Percentiles rank a stretch among this genome's conserved stretches.
Conservation (phyloP, 2,797 vertebrate species). For the Sebastes nivosus region DNA sequence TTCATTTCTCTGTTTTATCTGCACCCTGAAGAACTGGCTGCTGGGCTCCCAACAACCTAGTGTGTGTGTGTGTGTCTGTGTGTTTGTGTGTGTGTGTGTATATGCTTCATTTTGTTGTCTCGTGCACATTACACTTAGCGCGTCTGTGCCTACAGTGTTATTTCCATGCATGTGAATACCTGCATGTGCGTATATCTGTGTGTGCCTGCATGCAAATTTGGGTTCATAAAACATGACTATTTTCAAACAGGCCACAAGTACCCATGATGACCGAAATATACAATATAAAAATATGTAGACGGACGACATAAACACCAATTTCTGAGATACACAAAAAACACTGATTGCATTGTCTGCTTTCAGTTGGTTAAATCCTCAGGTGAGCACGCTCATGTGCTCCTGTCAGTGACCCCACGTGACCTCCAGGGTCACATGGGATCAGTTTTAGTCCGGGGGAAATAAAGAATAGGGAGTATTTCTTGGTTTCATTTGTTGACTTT, state of each 20-base stretch:
- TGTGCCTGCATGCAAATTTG: conserved; percentile 57
- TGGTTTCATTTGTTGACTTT: conserved; percentile 24
- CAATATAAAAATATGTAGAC: conserved; percentile 49
- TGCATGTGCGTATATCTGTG: conserved; percentile 51
- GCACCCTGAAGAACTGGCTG: conserved; percentile 54
- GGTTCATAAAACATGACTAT: conserved; percentile 21
- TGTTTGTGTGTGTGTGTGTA: conserved; percentile 12
- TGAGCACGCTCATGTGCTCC: conserved; percentile 77
- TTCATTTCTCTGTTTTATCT: conserved; percentile 1
- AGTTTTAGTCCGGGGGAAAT: conserved; percentile 20
- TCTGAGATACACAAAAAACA: conserved; percentile 50
- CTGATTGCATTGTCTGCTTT: conserved; percentile 45
- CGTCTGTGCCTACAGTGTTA: conserved; percentile 66
- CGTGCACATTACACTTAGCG: conserved; percentile 20
- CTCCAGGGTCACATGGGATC: conserved; percentile 76
- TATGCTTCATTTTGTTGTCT: not conserved
- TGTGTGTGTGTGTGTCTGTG: conserved; percentile 1
- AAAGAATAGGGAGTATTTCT: conserved; percentile 8
- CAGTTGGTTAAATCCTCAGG: conserved; percentile 49
- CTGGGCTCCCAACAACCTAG: conserved; percentile 50
- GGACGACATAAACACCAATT: conserved; percentile 31
- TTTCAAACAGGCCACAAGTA: conserved; percentile 52
- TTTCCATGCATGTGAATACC: conserved; percentile 47
- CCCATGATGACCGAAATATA: conserved; percentile 54
- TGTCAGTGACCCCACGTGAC: conserved; percentile 72